Evolutionary conservation across 1,140 invertebrate species (phyloP), one percentile per base, ranked within the genome.

Genomic region (Capitella teleta): DNA sequence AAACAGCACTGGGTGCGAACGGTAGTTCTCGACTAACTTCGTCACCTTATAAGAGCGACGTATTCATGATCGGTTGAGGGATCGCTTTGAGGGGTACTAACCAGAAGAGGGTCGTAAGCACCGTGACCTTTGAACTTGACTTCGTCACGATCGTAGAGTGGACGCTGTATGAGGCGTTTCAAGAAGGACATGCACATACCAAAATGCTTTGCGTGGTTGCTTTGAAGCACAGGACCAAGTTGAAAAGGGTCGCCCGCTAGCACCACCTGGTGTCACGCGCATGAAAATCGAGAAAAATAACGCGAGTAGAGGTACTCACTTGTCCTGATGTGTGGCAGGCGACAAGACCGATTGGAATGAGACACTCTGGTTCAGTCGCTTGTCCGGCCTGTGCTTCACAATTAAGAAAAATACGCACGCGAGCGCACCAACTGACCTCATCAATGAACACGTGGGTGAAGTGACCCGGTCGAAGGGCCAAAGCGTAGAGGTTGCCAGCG

Each of bases 201-300:
- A 61, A 76, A 81, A 5, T 75, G 63, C 18, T 59, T 61, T 0
- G 83, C 81, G 47, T 79, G 72, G 38, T 71, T 73, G 28, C 84
- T 87, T 48, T 79, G 67, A 5, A 91, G 70, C 6, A 93, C 79
- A 5, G 91, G 86, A 0, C 89, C 90, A 26, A 96, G 75, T 69
- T 97, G 92, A 64, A 83, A 76, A 14, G 87, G 91, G 78, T 96
- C 92, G 5, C 92, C 92, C 53, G 88, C 85, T 3, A 96, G 70
- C 51, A 94, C 72, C 5, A 89, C 77, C 71, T 71, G 56, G 21
- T 62, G 56, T 18, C 6, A 24, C 19, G 2, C 21, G n/a, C 19
- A n/a, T 40, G 6, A n/a, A 40, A 2, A 40, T 14, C 38, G 12
- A 24, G 10, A 5, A 8, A 23, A 3, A 40, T 3, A 3, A 5